Evolutionary conservation across 2,113 vertebrate genomes (phyloP).

Genomic region (Myanophis thanlyinensis): DNA sequence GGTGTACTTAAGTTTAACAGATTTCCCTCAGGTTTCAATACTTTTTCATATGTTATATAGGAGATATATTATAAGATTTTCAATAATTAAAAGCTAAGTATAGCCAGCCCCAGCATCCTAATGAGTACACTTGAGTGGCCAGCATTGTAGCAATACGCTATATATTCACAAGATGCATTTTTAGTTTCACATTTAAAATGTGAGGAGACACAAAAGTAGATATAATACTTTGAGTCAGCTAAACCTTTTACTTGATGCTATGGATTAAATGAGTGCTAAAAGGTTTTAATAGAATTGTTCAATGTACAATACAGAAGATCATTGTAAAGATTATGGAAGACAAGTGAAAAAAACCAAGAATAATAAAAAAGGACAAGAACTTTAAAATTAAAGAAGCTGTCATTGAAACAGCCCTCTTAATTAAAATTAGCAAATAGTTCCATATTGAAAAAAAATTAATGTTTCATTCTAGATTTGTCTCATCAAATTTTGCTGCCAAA

Average conservation of each 20-base stretch:
- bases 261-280: neutral
- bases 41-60: neutral
- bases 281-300: neutral
- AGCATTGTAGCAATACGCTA: neutral
- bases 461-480: neutral
- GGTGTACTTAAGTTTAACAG: neutral
- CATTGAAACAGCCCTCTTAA: conserved; percentile 14
- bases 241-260: neutral
- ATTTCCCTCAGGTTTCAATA: neutral
- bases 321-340: neutral
- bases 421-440: conserved; percentile 27
- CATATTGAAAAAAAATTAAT: conserved; percentile 23
- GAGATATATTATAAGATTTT: neutral
- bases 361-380: conserved; percentile 1
- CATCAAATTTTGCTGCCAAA: neutral
- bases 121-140: neutral
- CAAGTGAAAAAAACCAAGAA: too few relatives aligned
- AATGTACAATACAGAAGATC: neutral
- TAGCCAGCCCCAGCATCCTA: neutral
- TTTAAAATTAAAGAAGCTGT: neutral
- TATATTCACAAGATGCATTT: neutral
- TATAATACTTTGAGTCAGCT: neutral
- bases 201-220: neutral
- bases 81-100: neutral
- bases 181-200: neutral